phyloP scores from a whole-genome alignment of 2,113 vertebrate genomes.

The Lagopus leucura region DNA sequence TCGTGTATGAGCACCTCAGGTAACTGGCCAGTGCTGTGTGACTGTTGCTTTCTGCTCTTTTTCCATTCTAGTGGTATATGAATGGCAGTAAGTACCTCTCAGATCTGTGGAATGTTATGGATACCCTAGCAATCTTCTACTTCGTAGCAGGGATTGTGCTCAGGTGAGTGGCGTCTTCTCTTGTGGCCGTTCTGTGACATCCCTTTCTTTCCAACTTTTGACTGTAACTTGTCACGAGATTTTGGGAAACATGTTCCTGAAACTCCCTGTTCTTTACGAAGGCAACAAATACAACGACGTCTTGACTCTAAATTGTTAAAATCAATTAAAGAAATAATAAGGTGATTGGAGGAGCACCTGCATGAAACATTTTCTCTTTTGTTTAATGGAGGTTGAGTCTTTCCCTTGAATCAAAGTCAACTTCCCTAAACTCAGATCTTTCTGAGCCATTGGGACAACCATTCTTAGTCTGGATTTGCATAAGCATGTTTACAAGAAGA shows the following conservation, averaged over 20 bases:
- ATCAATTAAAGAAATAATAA: background rate
- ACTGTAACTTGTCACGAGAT: background rate
- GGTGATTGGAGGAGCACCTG: background rate
- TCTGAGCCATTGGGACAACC: background rate
- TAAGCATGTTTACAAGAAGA: background rate
- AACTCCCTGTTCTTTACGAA: background rate
- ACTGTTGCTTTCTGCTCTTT: background rate
- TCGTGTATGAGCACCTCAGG: too few species aligned
- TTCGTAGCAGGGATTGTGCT: constrained; percentile 89
- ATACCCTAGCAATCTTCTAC: constrained; percentile 88
- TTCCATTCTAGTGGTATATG: constrained; percentile 81
- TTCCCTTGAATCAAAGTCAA: background rate
- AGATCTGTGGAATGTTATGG: constrained; percentile 94
- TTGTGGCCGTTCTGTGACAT: accelerated
- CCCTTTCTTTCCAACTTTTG: background rate
- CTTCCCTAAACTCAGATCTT: background rate
- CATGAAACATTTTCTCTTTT: background rate
- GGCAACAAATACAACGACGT: too few species aligned
- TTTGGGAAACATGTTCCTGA: accelerated
- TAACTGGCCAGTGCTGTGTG: background rate
- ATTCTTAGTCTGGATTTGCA: background rate
- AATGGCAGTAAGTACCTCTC: constrained; percentile 89
- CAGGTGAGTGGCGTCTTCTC: constrained; percentile 76
- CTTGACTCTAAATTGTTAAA: background rate
- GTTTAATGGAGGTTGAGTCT: background rate